Conservation (phyloP, 2,797 vertebrate genomes). For the Pantherophis alleghaniensis region DNA sequence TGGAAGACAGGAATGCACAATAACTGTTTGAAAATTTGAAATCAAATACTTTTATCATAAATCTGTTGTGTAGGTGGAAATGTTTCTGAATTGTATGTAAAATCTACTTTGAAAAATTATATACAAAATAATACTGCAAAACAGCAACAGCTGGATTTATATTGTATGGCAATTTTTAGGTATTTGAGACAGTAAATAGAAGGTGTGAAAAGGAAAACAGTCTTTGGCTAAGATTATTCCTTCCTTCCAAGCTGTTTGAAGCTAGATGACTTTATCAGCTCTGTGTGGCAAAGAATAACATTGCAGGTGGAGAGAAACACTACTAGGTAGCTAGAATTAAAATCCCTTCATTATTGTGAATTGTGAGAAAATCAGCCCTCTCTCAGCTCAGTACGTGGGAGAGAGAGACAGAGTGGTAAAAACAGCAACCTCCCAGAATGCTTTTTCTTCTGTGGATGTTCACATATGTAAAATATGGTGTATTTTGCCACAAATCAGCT, state of each 20-base stretch:
- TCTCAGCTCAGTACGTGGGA: not conserved
- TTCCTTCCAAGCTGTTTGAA: not conserved
- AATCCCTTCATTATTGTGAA: not conserved
- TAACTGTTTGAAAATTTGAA: not conserved
- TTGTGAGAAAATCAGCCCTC: not conserved
- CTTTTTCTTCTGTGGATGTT: not conserved
- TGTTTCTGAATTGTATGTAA: not conserved
- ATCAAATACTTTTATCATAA: not conserved
- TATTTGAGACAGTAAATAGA: not conserved
- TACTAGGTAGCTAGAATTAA: not conserved
- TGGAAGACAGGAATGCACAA: not conserved
- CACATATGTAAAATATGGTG: not conserved
- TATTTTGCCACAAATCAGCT: not conserved
- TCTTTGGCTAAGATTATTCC: not conserved
- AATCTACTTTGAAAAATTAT: not conserved
- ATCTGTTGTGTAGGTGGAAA: not conserved
- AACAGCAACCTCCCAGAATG: not conserved
- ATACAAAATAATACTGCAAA: not conserved
- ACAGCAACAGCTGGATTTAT: not conserved
- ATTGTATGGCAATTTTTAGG: not conserved
- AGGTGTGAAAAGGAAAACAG: not conserved
- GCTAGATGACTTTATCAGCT: fast-evolving
- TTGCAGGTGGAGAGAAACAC: not conserved
- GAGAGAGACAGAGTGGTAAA: not conserved
- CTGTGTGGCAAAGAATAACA: not conserved